Evolutionary conservation across 2,888 invertebrate genomes (phyloP).

Genomic region (Dryobotodes eremita): DNA sequence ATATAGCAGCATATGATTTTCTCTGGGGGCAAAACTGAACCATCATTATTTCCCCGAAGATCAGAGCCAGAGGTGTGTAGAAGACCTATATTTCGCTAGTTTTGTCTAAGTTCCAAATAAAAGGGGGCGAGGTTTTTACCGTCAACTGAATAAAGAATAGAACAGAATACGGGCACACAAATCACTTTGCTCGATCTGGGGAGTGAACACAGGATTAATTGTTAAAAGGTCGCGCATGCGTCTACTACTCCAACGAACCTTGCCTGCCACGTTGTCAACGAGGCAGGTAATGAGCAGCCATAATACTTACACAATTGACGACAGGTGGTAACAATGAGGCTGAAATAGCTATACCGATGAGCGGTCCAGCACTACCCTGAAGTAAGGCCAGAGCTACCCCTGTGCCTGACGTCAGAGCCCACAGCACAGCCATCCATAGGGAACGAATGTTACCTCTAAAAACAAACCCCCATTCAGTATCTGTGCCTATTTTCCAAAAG

Average conservation of each 20-base stretch:
- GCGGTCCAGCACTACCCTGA: slow-evolving; percentile 95
- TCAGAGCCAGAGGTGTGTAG: too few relatives aligned
- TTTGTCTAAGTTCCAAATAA: neutral
- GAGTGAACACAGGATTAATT: neutral
- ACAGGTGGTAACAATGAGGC: slow-evolving; percentile 96
- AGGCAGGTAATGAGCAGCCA: neutral
- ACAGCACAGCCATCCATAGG: slow-evolving; percentile 94
- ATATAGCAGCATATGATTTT: neutral
- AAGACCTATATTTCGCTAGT: too few relatives aligned
- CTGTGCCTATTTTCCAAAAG: neutral
- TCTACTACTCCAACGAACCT: neutral
- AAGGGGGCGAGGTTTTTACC: neutral
- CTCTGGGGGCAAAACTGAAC: neutral
- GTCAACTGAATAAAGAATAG: too few relatives aligned
- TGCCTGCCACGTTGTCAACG: neutral
- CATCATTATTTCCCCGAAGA: neutral
- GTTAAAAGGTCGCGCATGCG: neutral
- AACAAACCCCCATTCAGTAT: neutral
- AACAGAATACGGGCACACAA: neutral
- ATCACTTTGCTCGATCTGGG: neutral
- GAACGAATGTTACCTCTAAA: slow-evolving; percentile 93
- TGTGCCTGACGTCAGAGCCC: slow-evolving; percentile 94
- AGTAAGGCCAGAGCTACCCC: slow-evolving; percentile 96
- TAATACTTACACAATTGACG: slow-evolving; percentile 94
- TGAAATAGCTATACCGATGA: slow-evolving; percentile 97